phyloP scores from a whole-genome alignment of 2,888 invertebrate genomes.

The Cylindroiulus punctatus region DNA sequence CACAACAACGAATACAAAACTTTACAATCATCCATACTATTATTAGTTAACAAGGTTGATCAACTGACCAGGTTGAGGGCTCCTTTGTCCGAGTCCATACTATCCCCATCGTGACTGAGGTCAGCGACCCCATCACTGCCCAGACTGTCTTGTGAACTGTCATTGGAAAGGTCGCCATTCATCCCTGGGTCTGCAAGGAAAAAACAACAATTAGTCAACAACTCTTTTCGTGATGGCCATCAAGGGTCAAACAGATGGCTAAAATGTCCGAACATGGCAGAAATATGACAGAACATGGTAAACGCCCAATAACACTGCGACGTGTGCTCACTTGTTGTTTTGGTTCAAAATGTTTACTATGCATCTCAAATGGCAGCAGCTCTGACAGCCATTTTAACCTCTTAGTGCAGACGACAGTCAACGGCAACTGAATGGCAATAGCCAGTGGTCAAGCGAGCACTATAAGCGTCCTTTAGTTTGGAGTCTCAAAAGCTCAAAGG shows the following conservation, averaged over 20 bases:
- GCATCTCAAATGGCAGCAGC: no score
- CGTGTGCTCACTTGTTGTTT: no score
- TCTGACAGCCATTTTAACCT: no score
- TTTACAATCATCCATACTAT: neutral
- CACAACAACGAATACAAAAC: neutral
- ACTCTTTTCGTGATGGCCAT: neutral
- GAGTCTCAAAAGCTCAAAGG: neutral
- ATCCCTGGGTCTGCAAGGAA: slow-evolving; percentile 71
- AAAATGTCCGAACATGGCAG: neutral
- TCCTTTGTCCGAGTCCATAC: slow-evolving; percentile 72
- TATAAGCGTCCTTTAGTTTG: neutral
- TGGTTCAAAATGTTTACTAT: no score
- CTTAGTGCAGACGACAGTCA: neutral
- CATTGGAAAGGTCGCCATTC: slow-evolving; percentile 74
- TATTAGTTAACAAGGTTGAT: neutral
- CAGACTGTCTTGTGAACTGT: slow-evolving; percentile 73
- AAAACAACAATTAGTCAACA: neutral
- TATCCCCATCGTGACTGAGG: slow-evolving; percentile 65
- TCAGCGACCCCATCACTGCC: slow-evolving; percentile 71
- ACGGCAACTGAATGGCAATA: neutral
- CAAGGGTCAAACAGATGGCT: neutral
- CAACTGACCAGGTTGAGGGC: slow-evolving; percentile 74
- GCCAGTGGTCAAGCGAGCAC: neutral
- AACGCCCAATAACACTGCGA: no score
- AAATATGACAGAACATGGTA: neutral